These are phyloP conservation scores for Tenthredo scrophulariae DNA, from an alignment of 2,888 invertebrate species.

Conservation along the genomic window DNA sequence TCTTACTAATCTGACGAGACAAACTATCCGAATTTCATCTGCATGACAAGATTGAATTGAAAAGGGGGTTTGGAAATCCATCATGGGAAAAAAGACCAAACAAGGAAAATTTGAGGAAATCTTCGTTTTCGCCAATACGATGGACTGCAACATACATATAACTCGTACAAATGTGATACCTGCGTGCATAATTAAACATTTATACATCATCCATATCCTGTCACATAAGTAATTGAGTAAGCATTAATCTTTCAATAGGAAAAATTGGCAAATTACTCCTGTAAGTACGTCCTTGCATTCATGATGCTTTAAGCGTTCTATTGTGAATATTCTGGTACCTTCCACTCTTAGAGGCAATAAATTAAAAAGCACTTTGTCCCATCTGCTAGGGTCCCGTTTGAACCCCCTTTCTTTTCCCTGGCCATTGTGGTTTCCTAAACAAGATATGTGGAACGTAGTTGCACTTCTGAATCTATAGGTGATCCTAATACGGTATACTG, in stretches of 20 bases:
- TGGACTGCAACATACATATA: neutral
- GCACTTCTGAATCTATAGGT: neutral
- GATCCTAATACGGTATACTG: neutral
- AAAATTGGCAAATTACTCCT: neutral
- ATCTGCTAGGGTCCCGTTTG: constrained; percentile 34
- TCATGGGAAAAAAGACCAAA: neutral
- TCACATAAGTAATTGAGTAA: too few relatives aligned
- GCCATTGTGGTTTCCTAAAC: constrained; percentile 23
- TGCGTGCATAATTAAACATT: neutral
- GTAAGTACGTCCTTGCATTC: neutral
- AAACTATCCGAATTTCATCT: neutral
- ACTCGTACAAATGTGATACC: neutral
- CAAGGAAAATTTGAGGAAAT: neutral
- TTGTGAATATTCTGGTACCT: constrained; percentile 21
- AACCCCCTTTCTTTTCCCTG: constrained; percentile 25
- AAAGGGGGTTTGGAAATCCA: neutral
- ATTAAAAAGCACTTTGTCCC: constrained; percentile 54
- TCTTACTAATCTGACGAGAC: neutral
- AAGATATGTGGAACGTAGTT: neutral
- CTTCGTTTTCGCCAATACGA: neutral
- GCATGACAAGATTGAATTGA: neutral
- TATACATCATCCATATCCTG: neutral
- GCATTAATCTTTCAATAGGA: neutral
- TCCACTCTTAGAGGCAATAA: constrained; percentile 36
- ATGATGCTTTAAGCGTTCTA: neutral